Conservation (phyloP, 2,113 vertebrate species). For the Mustela nigripes region DNA sequence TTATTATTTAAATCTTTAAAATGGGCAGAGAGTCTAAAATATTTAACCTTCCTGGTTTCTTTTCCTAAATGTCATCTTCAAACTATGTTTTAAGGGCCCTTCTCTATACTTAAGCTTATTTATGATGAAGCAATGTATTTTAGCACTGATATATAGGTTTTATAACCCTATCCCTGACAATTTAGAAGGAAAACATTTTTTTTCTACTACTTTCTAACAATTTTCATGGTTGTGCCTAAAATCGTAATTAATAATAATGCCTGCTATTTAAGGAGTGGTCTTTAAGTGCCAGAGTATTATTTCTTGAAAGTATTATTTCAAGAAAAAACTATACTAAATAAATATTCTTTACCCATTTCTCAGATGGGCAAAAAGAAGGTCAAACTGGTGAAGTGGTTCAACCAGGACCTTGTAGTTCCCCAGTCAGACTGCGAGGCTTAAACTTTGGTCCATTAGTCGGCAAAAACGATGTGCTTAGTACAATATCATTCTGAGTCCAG, state of each 20-base stretch:
- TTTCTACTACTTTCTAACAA: background rate
- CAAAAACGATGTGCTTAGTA: background rate
- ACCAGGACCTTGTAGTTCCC: background rate
- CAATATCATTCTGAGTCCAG: background rate
- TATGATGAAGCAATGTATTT: conserved; percentile 36
- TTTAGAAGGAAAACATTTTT: background rate
- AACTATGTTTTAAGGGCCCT: background rate
- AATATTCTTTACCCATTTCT: background rate
- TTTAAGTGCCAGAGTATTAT: background rate
- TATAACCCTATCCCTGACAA: background rate
- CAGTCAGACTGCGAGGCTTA: background rate
- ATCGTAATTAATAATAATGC: background rate
- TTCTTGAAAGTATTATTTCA: background rate
- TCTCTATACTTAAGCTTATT: background rate
- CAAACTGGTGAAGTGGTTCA: background rate
- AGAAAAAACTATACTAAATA: background rate
- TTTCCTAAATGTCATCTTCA: background rate
- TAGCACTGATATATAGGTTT: background rate
- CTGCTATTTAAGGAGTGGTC: background rate
- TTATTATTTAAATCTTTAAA: conserved; percentile 43
- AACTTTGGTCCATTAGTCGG: background rate
- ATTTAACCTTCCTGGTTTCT: background rate
- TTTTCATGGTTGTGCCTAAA: background rate
- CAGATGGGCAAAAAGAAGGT: background rate
- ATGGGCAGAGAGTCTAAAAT: background rate